Percentiles rank a stretch among this genome's conserved stretches.
These are phyloP conservation scores for Conus ventricosus DNA, from an alignment of 1,140 invertebrate species.

Conservation along the genomic window DNA sequence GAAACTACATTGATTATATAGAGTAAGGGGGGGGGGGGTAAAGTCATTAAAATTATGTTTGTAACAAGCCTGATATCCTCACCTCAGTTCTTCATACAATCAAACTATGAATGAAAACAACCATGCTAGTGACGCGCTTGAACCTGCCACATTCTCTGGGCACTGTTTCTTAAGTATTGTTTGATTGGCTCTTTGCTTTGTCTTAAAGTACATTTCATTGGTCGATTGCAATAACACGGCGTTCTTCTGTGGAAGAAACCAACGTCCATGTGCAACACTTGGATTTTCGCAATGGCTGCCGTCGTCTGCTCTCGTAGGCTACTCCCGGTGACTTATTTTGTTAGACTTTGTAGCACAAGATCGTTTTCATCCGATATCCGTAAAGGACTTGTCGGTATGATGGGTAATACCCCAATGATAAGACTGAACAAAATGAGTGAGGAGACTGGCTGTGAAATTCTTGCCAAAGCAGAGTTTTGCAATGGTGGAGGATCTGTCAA, in stretches of 20 bases:
- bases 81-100: too few relatives aligned
- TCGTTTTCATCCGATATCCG: slow-evolving; percentile 51
- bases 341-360: not conserved
- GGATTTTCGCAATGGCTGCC: slow-evolving; percentile 9
- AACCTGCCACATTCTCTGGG: slow-evolving; percentile 37
- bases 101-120: not conserved
- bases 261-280: not conserved
- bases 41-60: too few relatives aligned
- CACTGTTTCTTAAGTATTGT: not conserved
- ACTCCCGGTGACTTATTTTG: not conserved
- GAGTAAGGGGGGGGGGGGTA: too few relatives aligned
- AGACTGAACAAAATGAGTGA: slow-evolving; percentile 72
- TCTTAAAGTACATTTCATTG: slow-evolving; percentile 16
- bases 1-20: too few relatives aligned
- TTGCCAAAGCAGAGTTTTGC: slow-evolving; percentile 74
- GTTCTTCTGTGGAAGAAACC: not conserved
- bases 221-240: not conserved
- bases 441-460: slow-evolving; percentile 75
- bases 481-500: slow-evolving; percentile 75
- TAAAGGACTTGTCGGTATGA: slow-evolving; percentile 69
- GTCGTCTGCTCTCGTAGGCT: slow-evolving; percentile 17
- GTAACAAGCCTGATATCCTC: too few relatives aligned
- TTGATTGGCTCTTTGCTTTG: not conserved
- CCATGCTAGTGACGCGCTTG: not conserved
- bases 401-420: slow-evolving; percentile 73